Conservation (phyloP, 1,140 invertebrate species). For the Berghia stephanieae region DNA sequence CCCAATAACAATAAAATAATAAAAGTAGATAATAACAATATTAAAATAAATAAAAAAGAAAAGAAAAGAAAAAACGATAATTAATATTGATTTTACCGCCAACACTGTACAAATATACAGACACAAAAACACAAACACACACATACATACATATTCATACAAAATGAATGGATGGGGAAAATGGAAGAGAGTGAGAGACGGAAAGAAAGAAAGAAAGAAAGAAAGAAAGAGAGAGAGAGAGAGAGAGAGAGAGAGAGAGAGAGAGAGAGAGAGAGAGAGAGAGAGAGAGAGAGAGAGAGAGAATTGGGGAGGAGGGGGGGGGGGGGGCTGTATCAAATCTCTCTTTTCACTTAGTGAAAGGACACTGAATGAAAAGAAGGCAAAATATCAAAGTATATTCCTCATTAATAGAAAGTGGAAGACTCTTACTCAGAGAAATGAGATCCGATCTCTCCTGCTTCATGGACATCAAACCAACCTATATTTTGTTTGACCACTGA, state of each 20-base stretch:
- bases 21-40: too few relatives aligned
- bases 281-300: neutral
- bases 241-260: neutral
- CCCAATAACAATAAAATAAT: too few relatives aligned
- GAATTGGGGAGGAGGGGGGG: neutral
- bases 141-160: neutral
- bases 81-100: too few relatives aligned
- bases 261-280: neutral
- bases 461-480: conserved; percentile 84
- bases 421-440: conserved; percentile 73
- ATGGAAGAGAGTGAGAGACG: too few relatives aligned
- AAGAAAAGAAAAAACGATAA: too few relatives aligned
- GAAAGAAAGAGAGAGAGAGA: conserved; percentile 6
- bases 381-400: too few relatives aligned
- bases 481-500: conserved; percentile 87
- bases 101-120: too few relatives aligned
- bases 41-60: too few relatives aligned
- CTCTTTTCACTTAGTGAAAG: too few relatives aligned
- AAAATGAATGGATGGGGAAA: too few relatives aligned
- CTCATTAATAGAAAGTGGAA: neutral
- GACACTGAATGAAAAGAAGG: too few relatives aligned
- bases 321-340: neutral
- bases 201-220: too few relatives aligned
- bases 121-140: neutral
- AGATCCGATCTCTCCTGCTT: conserved; percentile 54